phyloP scores from a whole-genome alignment of 2,113 vertebrate genomes.

The Cynocephalus volans region DNA sequence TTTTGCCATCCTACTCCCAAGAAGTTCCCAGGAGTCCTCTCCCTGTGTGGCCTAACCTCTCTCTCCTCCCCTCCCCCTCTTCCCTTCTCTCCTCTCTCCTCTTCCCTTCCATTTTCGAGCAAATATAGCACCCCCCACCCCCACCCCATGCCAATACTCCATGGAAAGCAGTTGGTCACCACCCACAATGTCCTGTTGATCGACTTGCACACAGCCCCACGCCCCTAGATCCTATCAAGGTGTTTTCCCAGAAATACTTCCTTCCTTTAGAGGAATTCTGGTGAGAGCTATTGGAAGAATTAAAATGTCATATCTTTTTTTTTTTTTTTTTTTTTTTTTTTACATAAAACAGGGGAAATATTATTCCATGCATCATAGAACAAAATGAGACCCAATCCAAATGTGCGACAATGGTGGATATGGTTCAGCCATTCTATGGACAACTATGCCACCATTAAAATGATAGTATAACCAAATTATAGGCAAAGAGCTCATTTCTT shows the following conservation, averaged over 20 bases:
- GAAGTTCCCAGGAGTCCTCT: not conserved
- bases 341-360: not conserved
- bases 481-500: not conserved
- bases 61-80: not conserved
- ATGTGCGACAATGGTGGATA: not conserved
- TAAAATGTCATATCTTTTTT: not conserved
- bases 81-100: not conserved
- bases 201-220: not conserved
- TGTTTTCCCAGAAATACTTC: not conserved
- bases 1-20: too few species aligned
- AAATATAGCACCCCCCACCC: not conserved
- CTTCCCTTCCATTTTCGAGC: not conserved
- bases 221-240: not conserved
- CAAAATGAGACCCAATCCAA: not conserved
- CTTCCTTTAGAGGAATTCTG: not conserved
- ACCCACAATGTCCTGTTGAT: not conserved
- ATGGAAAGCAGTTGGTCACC: not conserved
- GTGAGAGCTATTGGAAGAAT: not conserved
- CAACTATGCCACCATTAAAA: not conserved
- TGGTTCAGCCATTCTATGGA: not conserved
- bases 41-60: not conserved
- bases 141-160: accelerated
- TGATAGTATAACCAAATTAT: not conserved
- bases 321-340: not conserved
- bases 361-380: not conserved